Evolutionary conservation across 23 tunicate genomes (phyloP).

Genomic region (Diplosoma virens): DNA sequence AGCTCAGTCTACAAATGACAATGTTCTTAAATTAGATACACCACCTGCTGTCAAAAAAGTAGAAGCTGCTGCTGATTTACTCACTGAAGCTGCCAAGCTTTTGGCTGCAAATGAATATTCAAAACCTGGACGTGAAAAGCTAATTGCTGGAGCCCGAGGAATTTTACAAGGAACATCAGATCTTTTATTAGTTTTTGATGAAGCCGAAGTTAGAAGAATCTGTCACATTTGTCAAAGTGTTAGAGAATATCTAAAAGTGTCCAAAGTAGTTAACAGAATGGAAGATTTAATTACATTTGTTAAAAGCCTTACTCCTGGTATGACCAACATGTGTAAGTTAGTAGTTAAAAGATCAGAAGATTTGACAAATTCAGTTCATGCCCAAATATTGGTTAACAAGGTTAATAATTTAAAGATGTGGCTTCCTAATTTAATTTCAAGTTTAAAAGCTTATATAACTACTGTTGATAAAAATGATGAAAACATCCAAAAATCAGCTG

Average conservation of each 20-base stretch:
- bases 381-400: constrained; percentile 51
- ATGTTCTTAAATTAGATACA: constrained; percentile 78
- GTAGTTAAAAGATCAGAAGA: constrained; percentile 64
- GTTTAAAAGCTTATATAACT: constrained; percentile 66
- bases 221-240: constrained; percentile 75
- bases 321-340: constrained; percentile 69
- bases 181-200: constrained; percentile 85
- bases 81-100: constrained; percentile 55
- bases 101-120: constrained; percentile 49
- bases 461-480: constrained; percentile 33
- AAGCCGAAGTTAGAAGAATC: constrained; percentile 88
- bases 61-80: constrained; percentile 57
- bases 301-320: constrained; percentile 86
- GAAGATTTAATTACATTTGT: constrained; percentile 90
- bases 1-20: constrained; percentile 66
- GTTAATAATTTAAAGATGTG: constrained; percentile 45
- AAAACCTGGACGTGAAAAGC: constrained; percentile 73
- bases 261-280: constrained; percentile 80
- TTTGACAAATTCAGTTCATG: constrained; percentile 70
- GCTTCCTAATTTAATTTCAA: constrained; percentile 86
- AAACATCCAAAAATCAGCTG: constrained; percentile 48
- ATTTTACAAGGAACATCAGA: constrained; percentile 98
- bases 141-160: constrained; percentile 95
- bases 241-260: constrained; percentile 72
- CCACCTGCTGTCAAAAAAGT: constrained; percentile 87